A percentile compares a stretch with the other conserved stretches of the same genome.
phyloP scores from a whole-genome alignment of 2,888 invertebrate species.

The Oscheius sp. region DNA sequence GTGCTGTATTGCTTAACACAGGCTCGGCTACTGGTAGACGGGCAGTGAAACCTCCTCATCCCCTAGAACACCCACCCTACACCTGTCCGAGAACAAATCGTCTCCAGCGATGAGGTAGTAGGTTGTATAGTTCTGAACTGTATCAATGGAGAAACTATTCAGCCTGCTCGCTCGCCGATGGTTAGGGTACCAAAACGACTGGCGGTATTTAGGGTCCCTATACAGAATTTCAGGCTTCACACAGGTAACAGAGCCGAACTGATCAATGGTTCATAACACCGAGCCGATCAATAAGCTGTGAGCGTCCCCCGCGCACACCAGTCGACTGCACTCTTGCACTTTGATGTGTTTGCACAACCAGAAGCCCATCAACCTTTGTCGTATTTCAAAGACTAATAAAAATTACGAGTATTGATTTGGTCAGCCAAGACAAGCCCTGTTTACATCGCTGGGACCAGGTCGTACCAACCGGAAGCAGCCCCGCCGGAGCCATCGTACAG shows the following conservation, averaged over 20 bases:
- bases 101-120: constrained; percentile 88
- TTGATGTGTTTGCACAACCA: constrained; percentile 17
- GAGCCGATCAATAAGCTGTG: constrained; percentile 34
- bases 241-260: constrained; percentile 10
- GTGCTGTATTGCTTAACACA: constrained; percentile 55
- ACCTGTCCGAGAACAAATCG: constrained; percentile 19
- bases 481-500: no score
- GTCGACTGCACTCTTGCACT: constrained; percentile 18
- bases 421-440: no score
- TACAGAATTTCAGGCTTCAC: constrained; percentile 1
- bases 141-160: constrained; percentile 91
- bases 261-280: constrained; percentile 8
- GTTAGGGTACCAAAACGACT: constrained; percentile 38
- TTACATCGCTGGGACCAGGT: no score
- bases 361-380: not conserved
- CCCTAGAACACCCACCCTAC: constrained; percentile 17
- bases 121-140: constrained; percentile 97
- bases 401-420: no score
- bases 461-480: no score
- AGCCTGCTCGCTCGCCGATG: constrained; percentile 94
- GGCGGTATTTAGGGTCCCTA: constrained; percentile 14
- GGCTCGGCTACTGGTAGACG: constrained; percentile 63
- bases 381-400: no score
- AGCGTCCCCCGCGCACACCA: constrained; percentile 23
- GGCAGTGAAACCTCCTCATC: constrained; percentile 29